phyloP scores from a whole-genome alignment of 2,113 vertebrate genomes.

The Vireo altiloquus region DNA sequence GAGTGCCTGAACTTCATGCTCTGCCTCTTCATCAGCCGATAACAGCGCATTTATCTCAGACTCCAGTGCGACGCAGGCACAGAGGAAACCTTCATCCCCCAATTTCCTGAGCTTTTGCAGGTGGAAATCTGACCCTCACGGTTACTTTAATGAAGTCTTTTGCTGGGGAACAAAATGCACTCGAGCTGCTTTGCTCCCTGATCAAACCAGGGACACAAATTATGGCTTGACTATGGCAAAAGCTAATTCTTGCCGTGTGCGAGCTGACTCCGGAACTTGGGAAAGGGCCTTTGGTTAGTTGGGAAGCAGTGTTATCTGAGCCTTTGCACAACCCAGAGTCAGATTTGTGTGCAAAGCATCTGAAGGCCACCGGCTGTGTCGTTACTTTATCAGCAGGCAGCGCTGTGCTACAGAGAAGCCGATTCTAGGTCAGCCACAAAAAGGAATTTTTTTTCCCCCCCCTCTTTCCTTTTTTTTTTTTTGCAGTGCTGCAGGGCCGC shows the following conservation, averaged over 20 bases:
- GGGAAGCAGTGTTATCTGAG: neutral
- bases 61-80: fast-evolving
- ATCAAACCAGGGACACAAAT: neutral
- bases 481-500: neutral
- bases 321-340: neutral
- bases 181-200: neutral
- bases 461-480: neutral
- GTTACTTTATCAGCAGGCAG: conserved; percentile 59
- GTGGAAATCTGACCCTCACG: neutral
- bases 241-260: neutral
- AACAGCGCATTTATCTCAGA: fast-evolving
- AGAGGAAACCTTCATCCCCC: neutral
- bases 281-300: neutral
- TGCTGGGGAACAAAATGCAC: neutral
- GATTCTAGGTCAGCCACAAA: conserved; percentile 66
- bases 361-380: conserved; percentile 37
- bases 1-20: neutral
- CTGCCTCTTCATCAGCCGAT: neutral
- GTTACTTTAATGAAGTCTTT: neutral
- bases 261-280: neutral
- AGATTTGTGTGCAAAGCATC: neutral
- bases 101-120: neutral
- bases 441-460: neutral
- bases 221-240: neutral
- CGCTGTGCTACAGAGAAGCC: conserved; percentile 62